These are phyloP conservation scores for Brachionus rotundiformis DNA, from an alignment of 1,140 invertebrate genomes.

Conservation along the genomic window DNA sequence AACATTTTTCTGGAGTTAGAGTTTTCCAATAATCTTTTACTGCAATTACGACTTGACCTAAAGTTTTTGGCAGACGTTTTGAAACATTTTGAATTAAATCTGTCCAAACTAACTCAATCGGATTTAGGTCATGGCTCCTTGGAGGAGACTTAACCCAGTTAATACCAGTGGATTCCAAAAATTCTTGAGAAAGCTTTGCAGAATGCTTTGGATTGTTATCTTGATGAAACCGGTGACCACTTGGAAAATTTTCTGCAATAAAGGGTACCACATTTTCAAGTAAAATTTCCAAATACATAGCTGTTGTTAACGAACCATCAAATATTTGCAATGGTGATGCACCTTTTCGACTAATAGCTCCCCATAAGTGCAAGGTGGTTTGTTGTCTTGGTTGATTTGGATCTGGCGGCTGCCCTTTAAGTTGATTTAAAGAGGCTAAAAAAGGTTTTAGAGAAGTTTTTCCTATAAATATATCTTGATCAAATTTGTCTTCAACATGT, in stretches of 20 bases:
- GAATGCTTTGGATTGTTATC: slow-evolving; percentile 50
- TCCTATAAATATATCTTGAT: slow-evolving; percentile 50
- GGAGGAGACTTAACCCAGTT: slow-evolving; percentile 47
- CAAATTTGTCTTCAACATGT: slow-evolving; percentile 26
- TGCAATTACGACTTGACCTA: slow-evolving; percentile 40
- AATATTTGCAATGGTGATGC: slow-evolving; percentile 49
- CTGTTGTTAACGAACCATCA: slow-evolving; percentile 31
- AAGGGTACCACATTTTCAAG: slow-evolving; percentile 45
- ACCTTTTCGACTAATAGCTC: slow-evolving; percentile 45
- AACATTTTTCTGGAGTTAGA: slow-evolving; percentile 43
- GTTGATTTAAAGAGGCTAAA: slow-evolving; percentile 44
- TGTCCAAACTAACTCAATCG: slow-evolving; percentile 45
- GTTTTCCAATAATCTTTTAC: slow-evolving; percentile 51
- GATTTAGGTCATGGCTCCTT: slow-evolving; percentile 43
- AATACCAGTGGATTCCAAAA: slow-evolving; percentile 47
- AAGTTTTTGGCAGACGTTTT: slow-evolving; percentile 38
- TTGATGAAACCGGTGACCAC: slow-evolving; percentile 45
- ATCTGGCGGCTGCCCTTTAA: slow-evolving; percentile 41
- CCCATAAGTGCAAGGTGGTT: slow-evolving; percentile 45
- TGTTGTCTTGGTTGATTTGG: slow-evolving; percentile 37
- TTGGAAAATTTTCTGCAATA: slow-evolving; percentile 47
- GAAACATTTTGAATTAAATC: slow-evolving; percentile 50
- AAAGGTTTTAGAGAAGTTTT: slow-evolving; percentile 44
- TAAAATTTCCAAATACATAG: slow-evolving; percentile 49
- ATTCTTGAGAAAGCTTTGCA: slow-evolving; percentile 44